These are phyloP conservation scores for Megastigmus dorsalis DNA, from an alignment of 2,888 invertebrate species.

Conservation along the genomic window DNA sequence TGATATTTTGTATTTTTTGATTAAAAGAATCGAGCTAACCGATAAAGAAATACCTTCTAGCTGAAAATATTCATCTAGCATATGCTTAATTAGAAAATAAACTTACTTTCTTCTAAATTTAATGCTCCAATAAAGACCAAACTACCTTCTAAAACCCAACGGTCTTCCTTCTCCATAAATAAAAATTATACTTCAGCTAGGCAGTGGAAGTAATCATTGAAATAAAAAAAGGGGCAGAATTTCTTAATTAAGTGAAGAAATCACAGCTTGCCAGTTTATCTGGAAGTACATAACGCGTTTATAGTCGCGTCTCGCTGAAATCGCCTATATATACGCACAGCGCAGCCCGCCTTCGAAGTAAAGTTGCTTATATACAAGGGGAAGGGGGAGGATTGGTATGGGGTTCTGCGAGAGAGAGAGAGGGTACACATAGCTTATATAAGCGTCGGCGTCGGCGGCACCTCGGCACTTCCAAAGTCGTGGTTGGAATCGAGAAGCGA, in stretches of 20 bases:
- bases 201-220: not conserved
- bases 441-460: no score
- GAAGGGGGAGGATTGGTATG: not conserved
- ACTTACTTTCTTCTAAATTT: no score
- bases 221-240: not conserved
- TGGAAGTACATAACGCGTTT: constrained; percentile 8
- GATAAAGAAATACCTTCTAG: no score
- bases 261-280: constrained; percentile 46
- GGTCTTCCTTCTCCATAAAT: no score
- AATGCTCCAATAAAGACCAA: no score
- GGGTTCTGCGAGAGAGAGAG: constrained; percentile 44
- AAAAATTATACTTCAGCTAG: not conserved
- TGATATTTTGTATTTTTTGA: no score
- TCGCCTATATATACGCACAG: no score
- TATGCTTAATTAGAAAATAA: no score
- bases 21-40: no score
- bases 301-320: not conserved
- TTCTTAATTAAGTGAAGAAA: constrained; percentile 39
- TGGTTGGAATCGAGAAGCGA: constrained; percentile 59
- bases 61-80: no score
- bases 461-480: constrained; percentile 55
- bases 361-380: constrained; percentile 13
- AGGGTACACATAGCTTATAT: constrained; percentile 55
- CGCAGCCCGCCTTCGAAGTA: constrained; percentile 6
- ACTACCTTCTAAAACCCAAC: no score